Evolutionary conservation across 2,888 invertebrate genomes (phyloP), one percentile per base, ranked within the genome.

Genomic region (Cybosia mesomella): DNA sequence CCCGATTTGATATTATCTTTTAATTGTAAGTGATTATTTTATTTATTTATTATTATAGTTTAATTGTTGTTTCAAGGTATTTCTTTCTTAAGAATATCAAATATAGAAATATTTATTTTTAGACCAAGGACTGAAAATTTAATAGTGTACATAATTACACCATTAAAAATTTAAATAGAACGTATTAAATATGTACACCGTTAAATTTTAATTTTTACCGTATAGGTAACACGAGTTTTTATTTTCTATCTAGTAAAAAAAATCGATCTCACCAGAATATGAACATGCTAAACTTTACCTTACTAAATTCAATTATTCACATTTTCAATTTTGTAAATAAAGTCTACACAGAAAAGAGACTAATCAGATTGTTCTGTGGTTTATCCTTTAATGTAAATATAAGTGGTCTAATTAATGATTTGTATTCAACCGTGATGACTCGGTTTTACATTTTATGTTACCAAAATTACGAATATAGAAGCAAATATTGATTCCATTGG

Each of bases 1-100:
- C 54, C 61, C 64, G 36, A 66, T 72, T 76, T 69, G 34, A 61
- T 58, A 61, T 58, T 78, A 70, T 15, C 39, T 66, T 70, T 71
- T 9, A 32, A 77, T 34, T 58, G 80, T 81, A 70, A 81, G 80
- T 81, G 13, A 34, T 36, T 43, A 13, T 62, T 18, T 60, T 68
- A 22, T 54, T 53, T 55, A 24, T 7, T 43, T 65, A 58, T 49
- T 43, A n/a, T 36, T 11, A n/a, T n/a, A n/a, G 13, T 24, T 32
- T 13, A 63, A 63, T 9, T 15, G 15, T 53, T 5, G 0, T 3
- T 34, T 22, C 15, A 11, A 22, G 5, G 21, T 55, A 22, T 55
- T 2, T 43, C 1, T 15, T 18, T 49, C 0, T 18, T 49, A 49
- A 13, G 18, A 49, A 18, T 24, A 18, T 43, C 43, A 18, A 43